Base-by-base conservation (phyloP, 2,113 vertebrate genomes). In the Pachycephala philippinensis region DNA sequence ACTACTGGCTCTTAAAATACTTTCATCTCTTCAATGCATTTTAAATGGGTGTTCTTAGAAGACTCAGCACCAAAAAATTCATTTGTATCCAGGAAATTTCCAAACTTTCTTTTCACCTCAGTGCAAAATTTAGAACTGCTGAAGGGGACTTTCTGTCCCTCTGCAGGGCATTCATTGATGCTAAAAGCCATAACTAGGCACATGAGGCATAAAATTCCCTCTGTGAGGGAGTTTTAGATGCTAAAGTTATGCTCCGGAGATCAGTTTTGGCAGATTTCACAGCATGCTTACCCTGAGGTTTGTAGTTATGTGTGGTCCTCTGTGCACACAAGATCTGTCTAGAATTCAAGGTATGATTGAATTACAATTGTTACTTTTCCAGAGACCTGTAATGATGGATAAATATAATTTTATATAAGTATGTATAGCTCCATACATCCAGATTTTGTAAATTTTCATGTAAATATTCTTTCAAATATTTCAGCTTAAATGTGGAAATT, bases 301-400 rank as follows among this genome's bases (percentile, higher is more conserved):
- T 74, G 17, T 66, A 68, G 39, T 71, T 83, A 42, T 15, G 15
- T 72, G 21, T 68, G 47, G 30, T 78, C 57, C 45, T 69, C 39
- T 80, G 31, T 70, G 37, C 52, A 59, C 45, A 93, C 33, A 63
- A 24, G 52, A 80, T 82, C 61, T 91, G 40, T 84, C 56, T 56
- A 50, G 69, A 96, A 77, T 63, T 74, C 65, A 91, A 97, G 97
- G 97, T 98, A 97, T 98, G 97, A 98, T 97, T 98, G 98, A 98
- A 65, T 92, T 91, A 86, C 88, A 97, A 54, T 52, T 57, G 26
- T 91, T 59, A 94, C 88, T 97, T 96, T 82, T 83, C 63, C 57
- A 83, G 64, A 92, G 54, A 84, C 49, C 64, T 97, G 97, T 98
- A 98, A 97, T 97, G 96, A 98, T 97, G 97, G 96, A 97, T 89